These are phyloP conservation scores for Tortricodes alternella DNA, from an alignment of 2,888 invertebrate genomes.

Conservation along the genomic window DNA sequence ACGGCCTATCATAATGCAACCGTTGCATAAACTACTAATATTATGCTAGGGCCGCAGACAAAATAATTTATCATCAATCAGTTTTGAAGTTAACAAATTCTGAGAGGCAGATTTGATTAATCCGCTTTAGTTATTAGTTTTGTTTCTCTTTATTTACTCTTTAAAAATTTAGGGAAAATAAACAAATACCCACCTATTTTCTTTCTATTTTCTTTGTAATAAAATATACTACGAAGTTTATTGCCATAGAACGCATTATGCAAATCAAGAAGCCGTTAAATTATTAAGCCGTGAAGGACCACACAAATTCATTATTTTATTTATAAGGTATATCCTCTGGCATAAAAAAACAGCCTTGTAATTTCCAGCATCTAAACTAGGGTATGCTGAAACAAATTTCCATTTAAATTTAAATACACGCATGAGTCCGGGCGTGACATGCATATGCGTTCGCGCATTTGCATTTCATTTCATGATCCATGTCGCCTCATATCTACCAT, in stretches of 20 bases:
- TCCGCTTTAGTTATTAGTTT: constrained; percentile 15
- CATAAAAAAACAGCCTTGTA: no score
- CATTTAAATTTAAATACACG: constrained; percentile 31
- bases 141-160: not conserved
- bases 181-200: not conserved
- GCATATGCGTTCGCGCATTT: constrained; percentile 29
- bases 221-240: no score
- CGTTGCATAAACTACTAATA: no score
- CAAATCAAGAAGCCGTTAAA: no score
- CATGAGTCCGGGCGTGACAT: constrained; percentile 18
- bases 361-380: no score
- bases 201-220: not conserved
- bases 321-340: no score
- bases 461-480: constrained; percentile 32
- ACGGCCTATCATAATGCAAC: no score
- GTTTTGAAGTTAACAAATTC: constrained; percentile 13
- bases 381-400: no score
- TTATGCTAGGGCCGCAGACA: no score
- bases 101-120: constrained; percentile 6
- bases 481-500: constrained; percentile 9
- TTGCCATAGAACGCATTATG: no score
- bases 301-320: no score
- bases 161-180: not conserved
- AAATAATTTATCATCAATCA: constrained; percentile 22
- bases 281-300: no score